Base-by-base conservation (phyloP, 2,113 vertebrate genomes). In the Nothoprocta pentlandii region DNA sequence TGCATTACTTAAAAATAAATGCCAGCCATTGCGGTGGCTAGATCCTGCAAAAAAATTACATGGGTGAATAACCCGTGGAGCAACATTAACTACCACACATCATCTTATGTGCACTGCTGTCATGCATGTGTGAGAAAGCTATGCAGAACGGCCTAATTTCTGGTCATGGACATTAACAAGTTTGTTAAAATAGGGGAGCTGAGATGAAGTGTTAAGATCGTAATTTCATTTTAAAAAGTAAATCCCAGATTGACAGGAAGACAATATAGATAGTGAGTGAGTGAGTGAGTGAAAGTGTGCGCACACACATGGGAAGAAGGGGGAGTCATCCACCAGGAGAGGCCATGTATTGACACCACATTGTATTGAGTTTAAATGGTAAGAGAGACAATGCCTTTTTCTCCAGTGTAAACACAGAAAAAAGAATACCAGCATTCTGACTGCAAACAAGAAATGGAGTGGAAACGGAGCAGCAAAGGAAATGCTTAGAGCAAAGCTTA, bases 321-420 rank as follows among this genome's bases (percentile, higher is more conserved):
- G 9, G 30, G 42, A 71, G 68, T 91, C 87, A 79, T 47, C 28
- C 12, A 56, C 74, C 90, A 84, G 58, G 63, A 79, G 49, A 88
- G 42, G 80, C 93, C 83, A 92, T 39, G 42, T 39, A 39, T 39
- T 39, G 36, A 39, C 11, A 92, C 70, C 42, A 90, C 36, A 74
- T 39, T 25, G 49, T 7, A 67, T 13, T 75, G 80, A 92, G 32
- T 81, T 88, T 78, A 68, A 80, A 90, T 92, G 85, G 21, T 92
- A 95, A 95, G 83, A 61, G 80, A 95, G 44, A 94, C 92, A 93
- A 96, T 87, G 83, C 32, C 69, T 76, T 92, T 74, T 79, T 68
- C 84, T 81, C 69, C 1, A 4, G 14, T 68, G 67, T 92, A 95
- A 95, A 94, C 92, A 94, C 93, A 78, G 81, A 59, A 79, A 56